Percentiles rank a stretch among this genome's conserved stretches.
Evolutionary conservation across 2,113 vertebrate genomes (phyloP).

Genomic region (Eudyptes chrysolophus): DNA sequence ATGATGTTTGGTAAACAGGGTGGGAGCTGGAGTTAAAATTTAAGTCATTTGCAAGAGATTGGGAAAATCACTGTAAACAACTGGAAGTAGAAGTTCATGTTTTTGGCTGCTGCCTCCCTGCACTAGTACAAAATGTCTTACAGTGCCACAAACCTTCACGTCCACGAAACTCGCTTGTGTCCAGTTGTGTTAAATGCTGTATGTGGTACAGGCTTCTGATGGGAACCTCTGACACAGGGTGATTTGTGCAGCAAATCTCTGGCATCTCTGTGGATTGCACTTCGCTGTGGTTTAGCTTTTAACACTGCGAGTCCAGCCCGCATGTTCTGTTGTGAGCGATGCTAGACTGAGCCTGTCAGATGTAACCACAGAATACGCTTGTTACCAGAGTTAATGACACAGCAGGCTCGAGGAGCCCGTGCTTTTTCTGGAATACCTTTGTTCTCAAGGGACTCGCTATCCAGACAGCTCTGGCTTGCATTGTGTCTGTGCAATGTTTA

Average conservation of each 20-base stretch:
- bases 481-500: not conserved
- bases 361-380: not conserved
- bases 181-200: not conserved
- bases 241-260: not conserved
- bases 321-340: not conserved
- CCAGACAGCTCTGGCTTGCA: not conserved
- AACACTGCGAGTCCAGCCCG: not conserved
- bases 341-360: not conserved
- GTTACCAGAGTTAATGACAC: not conserved
- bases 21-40: not conserved
- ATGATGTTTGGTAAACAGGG: not conserved
- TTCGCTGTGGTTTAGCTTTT: not conserved
- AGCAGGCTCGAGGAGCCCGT: not conserved
- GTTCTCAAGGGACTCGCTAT: not conserved
- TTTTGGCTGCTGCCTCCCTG: not conserved
- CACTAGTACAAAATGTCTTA: rapidly evolving
- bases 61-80: not conserved
- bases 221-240: not conserved
- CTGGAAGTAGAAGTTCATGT: too few relatives aligned
- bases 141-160: rapidly evolving
- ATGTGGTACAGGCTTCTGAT: not conserved
- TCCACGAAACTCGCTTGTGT: rapidly evolving
- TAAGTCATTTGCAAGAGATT: not conserved
- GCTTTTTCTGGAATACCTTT: not conserved
- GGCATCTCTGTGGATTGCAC: not conserved